These are phyloP conservation scores for Pterocles gutturalis DNA, from an alignment of 2,113 vertebrate genomes.

Conservation along the genomic window DNA sequence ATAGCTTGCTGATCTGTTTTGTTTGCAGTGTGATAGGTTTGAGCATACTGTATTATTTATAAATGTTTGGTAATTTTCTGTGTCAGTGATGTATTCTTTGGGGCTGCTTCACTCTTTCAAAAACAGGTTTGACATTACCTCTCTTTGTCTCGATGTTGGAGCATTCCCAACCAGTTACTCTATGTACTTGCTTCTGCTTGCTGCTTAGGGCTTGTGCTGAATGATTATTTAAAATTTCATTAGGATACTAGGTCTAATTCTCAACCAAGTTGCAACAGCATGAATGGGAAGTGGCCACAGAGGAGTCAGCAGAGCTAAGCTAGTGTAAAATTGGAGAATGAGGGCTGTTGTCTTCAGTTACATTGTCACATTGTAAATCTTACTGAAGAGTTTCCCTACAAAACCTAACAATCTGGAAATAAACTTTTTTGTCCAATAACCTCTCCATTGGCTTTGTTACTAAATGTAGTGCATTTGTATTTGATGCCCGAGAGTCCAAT, in stretches of 20 bases:
- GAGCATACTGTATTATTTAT: constrained; percentile 63
- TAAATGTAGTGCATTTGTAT: background rate
- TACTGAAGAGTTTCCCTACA: background rate
- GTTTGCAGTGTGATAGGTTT: constrained; percentile 60
- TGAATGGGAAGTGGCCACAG: background rate
- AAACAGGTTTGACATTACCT: background rate
- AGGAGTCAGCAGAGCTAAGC: background rate
- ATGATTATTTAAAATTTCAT: constrained; percentile 34
- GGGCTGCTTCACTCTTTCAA: constrained; percentile 25
- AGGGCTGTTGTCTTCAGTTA: background rate
- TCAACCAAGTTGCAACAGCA: background rate
- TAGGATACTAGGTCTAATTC: background rate
- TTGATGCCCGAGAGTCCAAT: background rate
- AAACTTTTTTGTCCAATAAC: background rate
- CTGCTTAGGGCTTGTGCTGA: background rate
- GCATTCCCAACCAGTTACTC: background rate
- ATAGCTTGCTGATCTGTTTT: constrained; percentile 63
- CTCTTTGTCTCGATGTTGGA: background rate
- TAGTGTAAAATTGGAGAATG: background rate
- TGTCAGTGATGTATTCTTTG: constrained; percentile 46
- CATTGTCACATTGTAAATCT: background rate
- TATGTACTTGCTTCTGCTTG: background rate
- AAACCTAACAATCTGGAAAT: background rate
- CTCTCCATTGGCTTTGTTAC: background rate
- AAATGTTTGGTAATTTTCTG: constrained; percentile 62